Base-by-base conservation (phyloP, 2,113 vertebrate genomes). In the Trogon melanurus region DNA sequence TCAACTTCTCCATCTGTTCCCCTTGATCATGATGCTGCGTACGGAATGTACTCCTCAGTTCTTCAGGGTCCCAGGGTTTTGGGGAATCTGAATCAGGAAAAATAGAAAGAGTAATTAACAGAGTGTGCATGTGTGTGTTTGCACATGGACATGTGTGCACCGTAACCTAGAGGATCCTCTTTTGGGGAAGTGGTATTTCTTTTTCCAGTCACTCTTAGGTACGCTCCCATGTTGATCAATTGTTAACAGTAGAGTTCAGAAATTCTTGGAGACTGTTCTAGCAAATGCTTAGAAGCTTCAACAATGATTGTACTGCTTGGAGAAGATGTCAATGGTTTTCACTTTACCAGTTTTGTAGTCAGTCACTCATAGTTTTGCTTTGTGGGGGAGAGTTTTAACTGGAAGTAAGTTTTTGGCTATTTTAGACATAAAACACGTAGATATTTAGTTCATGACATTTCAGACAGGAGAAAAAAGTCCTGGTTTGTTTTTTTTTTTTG, bases 221-320 rank as follows among this genome's bases (percentile, higher is more conserved):
- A 5, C 3, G 0, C 3, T 27, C 9, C 18, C 4, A 15, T 13
- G 8, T 10, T 9, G 22, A 25, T 88, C 22, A 71, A 0, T 36
- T 71, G 32, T n/a, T 66, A 45, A 16, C 12, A 29, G 8, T 13
- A 4, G 38, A 66, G 47, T 38, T 74, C 5, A 45, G 65, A 62
- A 36, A 5, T 48, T n/a, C 12, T 72, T 58, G 34, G 65, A 82
- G 34, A 38, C 30, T 3, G 5, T 54, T 95, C 26, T 48, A 25
- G 50, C 25, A 78, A 81, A 15, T 21, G 21, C 8, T 45, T 67
- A 44, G 44, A 58, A 62, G 16, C 27, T 27, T 82, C 53, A 61
- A 4, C 47, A 70, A 3, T 25, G 36, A 36, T 41, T 16, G 10
- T 15, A 20, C 9, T 66, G 29, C 74, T 88, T 11, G 1, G 64